Base-by-base conservation (phyloP, 2,113 vertebrate species). In the Hoplias malabaricus region DNA sequence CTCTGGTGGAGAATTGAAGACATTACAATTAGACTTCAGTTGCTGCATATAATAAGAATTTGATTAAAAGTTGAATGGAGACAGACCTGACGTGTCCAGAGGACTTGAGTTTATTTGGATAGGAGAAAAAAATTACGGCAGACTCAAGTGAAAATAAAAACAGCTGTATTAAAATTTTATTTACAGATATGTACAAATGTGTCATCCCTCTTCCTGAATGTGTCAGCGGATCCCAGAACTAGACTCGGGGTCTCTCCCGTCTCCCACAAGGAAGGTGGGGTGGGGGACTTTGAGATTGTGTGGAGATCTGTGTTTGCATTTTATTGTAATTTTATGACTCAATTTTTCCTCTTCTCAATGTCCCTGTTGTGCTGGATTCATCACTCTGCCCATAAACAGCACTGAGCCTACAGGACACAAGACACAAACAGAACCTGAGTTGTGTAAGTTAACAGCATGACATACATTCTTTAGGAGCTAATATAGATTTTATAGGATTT, bases 331-430 rank as follows among this genome's bases (percentile, higher is more conserved):
- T n/a, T n/a, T n/a, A n/a, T n/a, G n/a, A n/a, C n/a, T n/a, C n/a
- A n/a, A n/a, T n/a, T n/a, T n/a, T n/a, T n/a, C n/a, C 23, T 43
- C 34, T 46, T 40, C 8, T 83, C 79, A 83, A 3, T 21, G 14
- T 29, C 43, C 61, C 84, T 90, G 80, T 63, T 92, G 81, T 4
- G 90, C 88, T 59, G 95, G 95, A 84, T 95, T 94, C 90, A 90
- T 89, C 82, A 97, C 90, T 91, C 93, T 92, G 57, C 96, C 95
- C 86, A 94, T 94, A 69, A 95, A 95, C 77, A 96, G 89, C 83
- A 97, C 84, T 65, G 92, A 93, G 42, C 94, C 96, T 97, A 91
- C 56, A 81, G 69, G 21, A 13, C 1, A 73, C 5, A 76, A 9
- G 78, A 25, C 38, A 46, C n/a, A 68, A 42, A 50, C 2, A 11